Conservation (phyloP, 2,113 vertebrate species). For the Pituophis catenifer region DNA sequence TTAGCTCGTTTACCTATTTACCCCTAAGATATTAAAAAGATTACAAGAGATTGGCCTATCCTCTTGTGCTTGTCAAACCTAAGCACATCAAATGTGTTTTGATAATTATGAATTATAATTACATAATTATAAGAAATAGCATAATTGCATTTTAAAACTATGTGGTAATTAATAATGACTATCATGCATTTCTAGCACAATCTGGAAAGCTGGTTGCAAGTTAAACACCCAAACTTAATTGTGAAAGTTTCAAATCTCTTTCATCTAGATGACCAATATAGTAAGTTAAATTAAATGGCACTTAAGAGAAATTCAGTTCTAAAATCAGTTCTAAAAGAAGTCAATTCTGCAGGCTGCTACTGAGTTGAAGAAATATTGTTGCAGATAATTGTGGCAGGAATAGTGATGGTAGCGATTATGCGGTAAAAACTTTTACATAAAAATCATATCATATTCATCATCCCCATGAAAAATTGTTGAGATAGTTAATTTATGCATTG, state of each 20-base stretch:
- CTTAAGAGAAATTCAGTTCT: background rate
- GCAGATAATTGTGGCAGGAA: background rate
- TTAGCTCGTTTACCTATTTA: conserved; percentile 12
- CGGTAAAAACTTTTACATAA: background rate
- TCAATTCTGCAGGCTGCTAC: conserved; percentile 8
- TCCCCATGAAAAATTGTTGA: background rate
- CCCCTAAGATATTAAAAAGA: conserved; percentile 12
- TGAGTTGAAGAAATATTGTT: conserved; percentile 22
- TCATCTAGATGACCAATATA: background rate
- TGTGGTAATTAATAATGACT: background rate
- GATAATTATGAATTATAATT: conserved; percentile 10
- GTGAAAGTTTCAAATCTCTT: background rate
- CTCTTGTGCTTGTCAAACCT: conserved; percentile 25
- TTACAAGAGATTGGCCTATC: conserved; percentile 34
- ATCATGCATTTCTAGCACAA: background rate
- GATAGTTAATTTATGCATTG: background rate
- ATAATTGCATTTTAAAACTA: conserved; percentile 10
- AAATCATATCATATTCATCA: background rate
- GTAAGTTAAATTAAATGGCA: conserved; percentile 14
- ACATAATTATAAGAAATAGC: background rate
- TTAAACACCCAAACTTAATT: background rate
- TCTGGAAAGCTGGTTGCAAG: conserved; percentile 2
- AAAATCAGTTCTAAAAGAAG: background rate
- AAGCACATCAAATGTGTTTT: conserved; percentile 6
- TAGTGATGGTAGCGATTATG: background rate